Conservation (phyloP, 2,797 vertebrate genomes). For the Periparus ater region DNA sequence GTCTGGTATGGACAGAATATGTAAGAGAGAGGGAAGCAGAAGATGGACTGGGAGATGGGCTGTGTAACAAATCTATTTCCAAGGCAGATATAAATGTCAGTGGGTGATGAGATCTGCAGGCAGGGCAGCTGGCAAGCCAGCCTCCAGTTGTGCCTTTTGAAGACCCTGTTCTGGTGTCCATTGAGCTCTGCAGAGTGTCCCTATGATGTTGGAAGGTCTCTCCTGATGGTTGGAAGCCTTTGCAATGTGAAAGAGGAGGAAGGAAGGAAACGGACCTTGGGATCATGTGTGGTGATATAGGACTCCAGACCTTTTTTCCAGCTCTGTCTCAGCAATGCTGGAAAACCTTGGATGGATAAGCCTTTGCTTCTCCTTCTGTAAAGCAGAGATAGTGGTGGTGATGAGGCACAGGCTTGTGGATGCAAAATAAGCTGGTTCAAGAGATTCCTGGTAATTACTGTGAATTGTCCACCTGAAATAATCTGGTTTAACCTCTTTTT, state of each 20-base stretch:
- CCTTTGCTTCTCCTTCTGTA: neutral
- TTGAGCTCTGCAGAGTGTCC: neutral
- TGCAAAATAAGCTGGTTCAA: neutral
- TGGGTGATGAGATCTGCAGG: neutral
- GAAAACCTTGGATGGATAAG: neutral
- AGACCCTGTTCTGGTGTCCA: neutral
- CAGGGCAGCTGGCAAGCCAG: neutral
- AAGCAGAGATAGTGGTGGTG: neutral
- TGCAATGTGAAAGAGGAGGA: neutral
- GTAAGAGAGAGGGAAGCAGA: neutral
- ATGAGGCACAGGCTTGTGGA: neutral
- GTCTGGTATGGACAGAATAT: neutral
- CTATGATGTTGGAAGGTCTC: neutral
- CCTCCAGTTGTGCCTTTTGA: neutral
- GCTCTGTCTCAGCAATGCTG: neutral
- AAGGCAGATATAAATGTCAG: neutral
- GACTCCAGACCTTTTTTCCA: neutral
- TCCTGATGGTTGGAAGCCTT: neutral
- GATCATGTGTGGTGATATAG: accelerated
- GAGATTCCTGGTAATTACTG: neutral
- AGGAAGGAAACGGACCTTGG: neutral
- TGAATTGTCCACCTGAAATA: neutral
- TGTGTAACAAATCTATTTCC: neutral
- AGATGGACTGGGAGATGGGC: neutral
- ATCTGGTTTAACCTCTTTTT: neutral